Conservation (phyloP, 30 jellyfish, hydroid and myxozoan species). For the Aurelia aurita complex sp. Pacific region DNA sequence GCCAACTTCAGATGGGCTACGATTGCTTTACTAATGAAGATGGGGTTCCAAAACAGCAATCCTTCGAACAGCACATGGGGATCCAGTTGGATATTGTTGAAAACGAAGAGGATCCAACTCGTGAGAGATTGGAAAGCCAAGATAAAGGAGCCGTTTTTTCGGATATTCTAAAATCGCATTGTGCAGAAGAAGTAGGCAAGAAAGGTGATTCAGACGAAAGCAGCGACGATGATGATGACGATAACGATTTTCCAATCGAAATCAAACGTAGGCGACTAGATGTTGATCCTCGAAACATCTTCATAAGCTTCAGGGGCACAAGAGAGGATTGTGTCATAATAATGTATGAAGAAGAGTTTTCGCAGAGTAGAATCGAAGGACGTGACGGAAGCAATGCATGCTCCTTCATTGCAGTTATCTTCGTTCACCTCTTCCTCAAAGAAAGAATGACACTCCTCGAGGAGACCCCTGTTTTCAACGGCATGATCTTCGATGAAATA, state of each 20-base stretch:
- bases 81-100: background rate
- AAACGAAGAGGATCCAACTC: background rate
- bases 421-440: background rate
- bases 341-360: background rate
- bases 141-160: too few species aligned
- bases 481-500: background rate
- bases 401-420: conserved; percentile 2
- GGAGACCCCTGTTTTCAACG: background rate
- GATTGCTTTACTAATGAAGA: background rate
- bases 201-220: background rate
- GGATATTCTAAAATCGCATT: too few species aligned
- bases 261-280: background rate
- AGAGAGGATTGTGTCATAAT: background rate
- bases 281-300: background rate
- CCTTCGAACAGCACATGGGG: background rate
- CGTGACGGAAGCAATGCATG: conserved; percentile 2
- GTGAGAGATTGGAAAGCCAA: background rate
- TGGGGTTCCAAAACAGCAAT: background rate
- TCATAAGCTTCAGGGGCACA: background rate
- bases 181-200: too few species aligned
- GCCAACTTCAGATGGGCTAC: background rate
- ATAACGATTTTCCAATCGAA: background rate
- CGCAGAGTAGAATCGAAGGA: background rate
- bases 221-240: background rate
- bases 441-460: background rate